Base-by-base conservation (phyloP, 2,888 invertebrate genomes). In the Apotomis capreana region DNA sequence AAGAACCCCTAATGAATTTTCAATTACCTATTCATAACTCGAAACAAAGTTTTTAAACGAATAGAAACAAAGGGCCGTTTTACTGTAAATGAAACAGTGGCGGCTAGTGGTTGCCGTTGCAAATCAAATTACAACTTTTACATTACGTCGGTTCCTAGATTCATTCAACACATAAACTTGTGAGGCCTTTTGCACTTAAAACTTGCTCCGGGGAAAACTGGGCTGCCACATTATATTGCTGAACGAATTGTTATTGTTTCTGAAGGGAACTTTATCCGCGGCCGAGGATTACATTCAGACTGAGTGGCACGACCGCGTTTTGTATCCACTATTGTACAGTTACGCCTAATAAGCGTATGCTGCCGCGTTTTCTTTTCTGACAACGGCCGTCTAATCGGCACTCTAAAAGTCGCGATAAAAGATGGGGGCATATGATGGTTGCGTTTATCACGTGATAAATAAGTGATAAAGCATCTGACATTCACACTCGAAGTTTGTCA, bases 61-160 rank as follows among this genome's bases (percentile, higher is more conserved):
- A 76, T 74, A 78, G 79, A 79, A 85, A 85, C 83, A 84, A 84
- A 84, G 82, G 83, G 82, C 81, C 79, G 78, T 79, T 82, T 79
- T 77, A 75, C 74, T 78, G 81, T 82, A 84, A 86, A 86, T 84
- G 83, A 84, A 84, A 87, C 86, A 87, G 85, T 80, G 78, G 82
- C 77, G 75, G 80, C 80, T 84, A 84, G 84, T 87, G 84, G 86
- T 85, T 81, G 80, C 77, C 77, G 82, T 84, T 84, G 85, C 88
- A 89, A 89, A 89, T 88, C 87, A 89, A 89, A 89, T 89, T 86
- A 88, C 87, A 88, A 89, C 88, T 89, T 88, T 86, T 85, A 85
- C 88, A 88, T 88, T 87, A 87, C 84, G 81, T 78, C 80, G 79
- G 81, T 82, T 84, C 78, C 85, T 85, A 85, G 85, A 87, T 87